Evolutionary conservation across 2,113 vertebrate genomes (phyloP), one percentile per base, ranked within the genome.

Genomic region (Sciurus niger): DNA sequence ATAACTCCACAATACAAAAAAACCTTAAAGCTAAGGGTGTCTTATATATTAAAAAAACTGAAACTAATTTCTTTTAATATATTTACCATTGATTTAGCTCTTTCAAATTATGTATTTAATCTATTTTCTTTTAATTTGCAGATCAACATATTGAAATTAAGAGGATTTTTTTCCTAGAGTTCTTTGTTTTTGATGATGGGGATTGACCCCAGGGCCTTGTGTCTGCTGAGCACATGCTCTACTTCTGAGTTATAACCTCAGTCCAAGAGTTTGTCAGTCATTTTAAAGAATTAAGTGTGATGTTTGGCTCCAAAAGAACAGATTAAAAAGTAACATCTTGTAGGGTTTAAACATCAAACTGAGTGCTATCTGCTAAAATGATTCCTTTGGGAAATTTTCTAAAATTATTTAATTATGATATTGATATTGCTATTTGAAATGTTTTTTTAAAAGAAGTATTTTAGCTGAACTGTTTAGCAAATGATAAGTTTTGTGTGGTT

Each of bases 301-400:
- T 83, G 13, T 94, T 43, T 92, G 72, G 72, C n/a, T 79, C 18
- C 14, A 80, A 92, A 51, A 84, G 82, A 90, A 28, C 46, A 77
- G 40, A 68, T 92, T 84, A 73, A 87, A 84, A 72, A 63, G 14
- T 83, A 24, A 43, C 0, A 46, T 74, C 24, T 85, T 96, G 91
- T 88, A 91, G 46, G 93, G 70, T 93, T 70, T 83, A 94, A 92
- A 46, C 20, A 89, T 96, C 46, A 91, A 89, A 93, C 76, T 76
- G 28, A 91, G 18, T 74, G 25, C 43, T 55, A 0, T 94, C n/a
- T 83, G 2, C 80, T 88, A 85, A 93, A 94, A 93, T 74, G 43
- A 2, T 89, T 53, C 65, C 48, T 94, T 87, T 89, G 60, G 40
- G 74, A 93, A n/a, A 13, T 84, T 84, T 83, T 53, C 89, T 93